These are phyloP conservation scores for Spinibarbus caldwelli DNA, from an alignment of 2,797 vertebrate species.

Conservation along the genomic window DNA sequence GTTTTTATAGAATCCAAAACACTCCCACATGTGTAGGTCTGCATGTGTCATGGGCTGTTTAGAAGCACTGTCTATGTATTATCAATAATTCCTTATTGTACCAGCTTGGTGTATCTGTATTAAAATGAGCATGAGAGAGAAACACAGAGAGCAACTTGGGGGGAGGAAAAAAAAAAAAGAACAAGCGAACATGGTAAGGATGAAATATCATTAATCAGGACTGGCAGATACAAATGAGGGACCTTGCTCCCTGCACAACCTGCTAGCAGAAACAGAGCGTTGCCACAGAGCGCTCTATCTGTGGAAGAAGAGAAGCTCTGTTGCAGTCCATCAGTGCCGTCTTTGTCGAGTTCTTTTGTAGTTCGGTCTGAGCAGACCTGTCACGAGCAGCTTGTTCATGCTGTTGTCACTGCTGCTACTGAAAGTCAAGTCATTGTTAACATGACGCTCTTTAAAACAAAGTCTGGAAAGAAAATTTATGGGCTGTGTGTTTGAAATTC, in stretches of 20 bases:
- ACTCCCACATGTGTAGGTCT: constrained; percentile 1
- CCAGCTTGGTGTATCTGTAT: constrained; percentile 31
- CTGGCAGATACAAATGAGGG: constrained; percentile 64
- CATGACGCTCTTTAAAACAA: constrained; percentile 3
- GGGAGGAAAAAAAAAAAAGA: constrained; percentile 47
- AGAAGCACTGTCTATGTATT: constrained; percentile 44
- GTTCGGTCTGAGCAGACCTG: constrained; percentile 34
- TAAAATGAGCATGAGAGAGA: constrained; percentile 43
- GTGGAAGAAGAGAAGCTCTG: constrained; percentile 25
- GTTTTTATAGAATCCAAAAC: too few relatives aligned
- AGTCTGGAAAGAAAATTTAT: constrained; percentile 10
- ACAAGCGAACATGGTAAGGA: constrained; percentile 61
- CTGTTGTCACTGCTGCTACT: neutral
- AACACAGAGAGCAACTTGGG: constrained; percentile 23
- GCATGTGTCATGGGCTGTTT: constrained; percentile 37
- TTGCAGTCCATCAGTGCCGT: constrained; percentile 30
- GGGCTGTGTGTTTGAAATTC: neutral
- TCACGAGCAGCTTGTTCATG: constrained; percentile 19
- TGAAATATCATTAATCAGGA: constrained; percentile 66
- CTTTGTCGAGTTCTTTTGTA: constrained; percentile 10
- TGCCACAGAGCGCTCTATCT: constrained; percentile 47
- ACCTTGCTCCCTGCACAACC: constrained; percentile 62
- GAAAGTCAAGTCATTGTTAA: constrained; percentile 22
- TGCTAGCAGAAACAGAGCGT: constrained; percentile 61
- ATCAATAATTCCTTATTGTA: constrained; percentile 4